A percentile compares a stretch with the other conserved stretches of the same genome.
Conservation (phyloP, 2,113 vertebrate species). For the Microcebus murinus region DNA sequence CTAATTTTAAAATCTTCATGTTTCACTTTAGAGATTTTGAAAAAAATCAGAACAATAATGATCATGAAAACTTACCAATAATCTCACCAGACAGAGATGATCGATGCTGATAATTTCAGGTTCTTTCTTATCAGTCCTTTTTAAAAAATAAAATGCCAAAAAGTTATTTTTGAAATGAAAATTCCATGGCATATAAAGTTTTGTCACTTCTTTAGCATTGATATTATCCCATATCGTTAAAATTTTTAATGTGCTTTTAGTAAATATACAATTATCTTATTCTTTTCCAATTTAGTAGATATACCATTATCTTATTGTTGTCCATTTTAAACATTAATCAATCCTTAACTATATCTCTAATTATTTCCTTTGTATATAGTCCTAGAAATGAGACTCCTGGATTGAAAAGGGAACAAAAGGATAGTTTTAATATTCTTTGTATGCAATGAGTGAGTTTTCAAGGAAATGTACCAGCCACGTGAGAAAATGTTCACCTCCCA, state of each 20-base stretch:
- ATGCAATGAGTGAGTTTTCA: not conserved
- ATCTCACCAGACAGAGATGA: not conserved
- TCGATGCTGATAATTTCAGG: not conserved
- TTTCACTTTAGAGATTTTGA: constrained; percentile 18
- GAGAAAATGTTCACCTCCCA: not conserved
- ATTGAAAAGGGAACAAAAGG: not conserved
- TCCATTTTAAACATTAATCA: not conserved
- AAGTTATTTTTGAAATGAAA: constrained; percentile 17
- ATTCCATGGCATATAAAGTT: not conserved
- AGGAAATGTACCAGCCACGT: not conserved
- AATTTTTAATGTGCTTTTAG: not conserved
- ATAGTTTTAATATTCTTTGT: not conserved
- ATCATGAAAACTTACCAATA: not conserved
- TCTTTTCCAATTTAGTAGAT: not conserved
- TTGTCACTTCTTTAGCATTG: constrained; percentile 13
- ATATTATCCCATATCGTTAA: not conserved
- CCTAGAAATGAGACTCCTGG: not conserved
- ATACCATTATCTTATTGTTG: not conserved
- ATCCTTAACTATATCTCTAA: not conserved
- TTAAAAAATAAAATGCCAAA: not conserved
- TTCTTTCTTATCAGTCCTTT: not conserved
- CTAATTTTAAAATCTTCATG: not conserved
- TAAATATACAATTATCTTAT: not conserved
- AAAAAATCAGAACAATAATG: not conserved
- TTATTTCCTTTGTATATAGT: not conserved